Base-by-base conservation (phyloP, 2,888 invertebrate species). In the Acronicta leporina region DNA sequence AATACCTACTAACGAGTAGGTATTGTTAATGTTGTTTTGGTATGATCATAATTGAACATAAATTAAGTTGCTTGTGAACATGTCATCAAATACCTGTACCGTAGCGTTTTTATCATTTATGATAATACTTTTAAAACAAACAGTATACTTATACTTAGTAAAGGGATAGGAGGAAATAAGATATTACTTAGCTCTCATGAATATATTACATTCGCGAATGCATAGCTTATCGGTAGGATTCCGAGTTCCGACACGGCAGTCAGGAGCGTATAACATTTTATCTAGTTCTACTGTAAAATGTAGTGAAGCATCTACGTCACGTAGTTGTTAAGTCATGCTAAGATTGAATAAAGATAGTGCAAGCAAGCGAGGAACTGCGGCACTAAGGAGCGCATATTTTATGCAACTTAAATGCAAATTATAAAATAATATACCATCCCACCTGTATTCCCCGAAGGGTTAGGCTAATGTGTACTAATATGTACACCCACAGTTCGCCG, bases 331-430 rank as follows among this genome's bases (percentile, higher is more conserved):
- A 67, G 59, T 57, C 67, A 72, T 61, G 75, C 68, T 60, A 59
- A 73, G 73, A 77, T 75, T 61, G 67, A 72, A 68, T 68, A 63
- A 69, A 68, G 75, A 75, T 69, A 68, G 52, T 59, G 67, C 59
- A 64, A 68, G 57, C 63, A 66, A 68, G 57, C 63, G 62, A 35
- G 60, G 48, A 51, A 64, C 63, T 64, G 50, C 62, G 64, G 61
- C 69, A 70, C 68, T 60, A 67, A 67, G 79, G 77, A 75, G 76
- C 66, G 67, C 69, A 78, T 81, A 83, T 79, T 77, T 82, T 80
- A 80, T 79, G 77, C 68, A 76, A 80, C 80, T 60, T 63, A 75
- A 62, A 67, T n/a, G n/a, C n/a, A n/a, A n/a, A n/a, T n/a, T n/a
- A n/a, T n/a, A n/a, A n/a, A n/a, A n/a, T n/a, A n/a, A n/a, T n/a